These are phyloP conservation scores for Chiroxiphia lanceolata DNA, from an alignment of 2,797 vertebrate species.

Conservation along the genomic window DNA sequence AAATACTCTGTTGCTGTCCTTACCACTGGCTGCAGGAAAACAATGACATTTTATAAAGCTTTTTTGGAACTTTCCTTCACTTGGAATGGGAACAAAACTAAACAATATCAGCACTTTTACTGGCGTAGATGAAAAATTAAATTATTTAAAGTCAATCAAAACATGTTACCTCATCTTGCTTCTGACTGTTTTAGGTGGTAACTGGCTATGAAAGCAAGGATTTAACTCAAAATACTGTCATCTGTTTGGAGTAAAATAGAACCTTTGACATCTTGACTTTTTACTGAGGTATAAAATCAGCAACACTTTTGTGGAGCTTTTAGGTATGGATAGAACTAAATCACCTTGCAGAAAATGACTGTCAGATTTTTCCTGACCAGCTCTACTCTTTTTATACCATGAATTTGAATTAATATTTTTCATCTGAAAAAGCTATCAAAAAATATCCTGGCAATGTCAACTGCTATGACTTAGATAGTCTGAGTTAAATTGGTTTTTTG, in stretches of 20 bases:
- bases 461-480: background rate
- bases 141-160: slow-evolving; percentile 21
- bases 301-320: background rate
- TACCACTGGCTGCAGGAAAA: background rate
- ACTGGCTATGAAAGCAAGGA: background rate
- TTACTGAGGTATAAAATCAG: background rate
- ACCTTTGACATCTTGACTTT: background rate
- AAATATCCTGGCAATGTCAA: background rate
- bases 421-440: background rate
- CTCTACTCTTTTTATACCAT: background rate
- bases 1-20: background rate
- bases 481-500: background rate
- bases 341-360: background rate
- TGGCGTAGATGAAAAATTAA: background rate
- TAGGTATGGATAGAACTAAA: background rate
- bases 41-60: background rate
- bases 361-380: background rate
- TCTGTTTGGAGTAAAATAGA: background rate
- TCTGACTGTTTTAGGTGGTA: background rate
- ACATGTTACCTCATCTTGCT: background rate
- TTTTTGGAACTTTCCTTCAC: background rate
- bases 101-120: background rate
- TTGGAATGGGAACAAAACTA: background rate
- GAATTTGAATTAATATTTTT: background rate
- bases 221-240: background rate